These are phyloP conservation scores for Garra rufa DNA, from an alignment of 2,113 vertebrate genomes.

Conservation along the genomic window DNA sequence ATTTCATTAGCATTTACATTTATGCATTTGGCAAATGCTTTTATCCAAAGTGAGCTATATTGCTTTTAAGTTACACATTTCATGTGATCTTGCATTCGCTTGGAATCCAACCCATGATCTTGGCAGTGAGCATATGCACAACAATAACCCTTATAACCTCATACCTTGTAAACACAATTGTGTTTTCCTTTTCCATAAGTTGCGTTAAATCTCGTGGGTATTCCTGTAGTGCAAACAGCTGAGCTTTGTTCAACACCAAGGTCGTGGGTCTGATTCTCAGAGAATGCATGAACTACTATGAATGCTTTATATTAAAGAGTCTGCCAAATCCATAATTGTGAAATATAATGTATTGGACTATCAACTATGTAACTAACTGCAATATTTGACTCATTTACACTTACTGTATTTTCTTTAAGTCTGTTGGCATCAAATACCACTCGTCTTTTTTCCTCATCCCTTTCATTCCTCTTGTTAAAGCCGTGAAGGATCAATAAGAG, in stretches of 20 bases:
- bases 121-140: not conserved
- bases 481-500: slow-evolving; percentile 31
- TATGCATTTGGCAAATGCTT: not conserved
- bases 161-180: not conserved
- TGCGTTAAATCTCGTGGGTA: not conserved
- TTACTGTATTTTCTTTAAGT: not conserved
- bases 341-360: not conserved
- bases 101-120: not conserved
- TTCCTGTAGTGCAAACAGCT: not conserved
- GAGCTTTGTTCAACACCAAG: not conserved
- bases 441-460: not conserved
- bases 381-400: not conserved
- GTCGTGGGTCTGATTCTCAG: not conserved
- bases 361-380: not conserved
- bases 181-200: not conserved
- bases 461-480: slow-evolving; percentile 14
- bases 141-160: not conserved
- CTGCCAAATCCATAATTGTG: not conserved
- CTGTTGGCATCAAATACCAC: not conserved
- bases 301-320: not conserved
- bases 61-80: not conserved
- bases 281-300: not conserved
- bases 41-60: not conserved
- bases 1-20: not conserved
- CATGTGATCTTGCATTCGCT: not conserved